Conservation (phyloP, 2,888 invertebrate genomes). For the Hirtodrosophila duncani region DNA sequence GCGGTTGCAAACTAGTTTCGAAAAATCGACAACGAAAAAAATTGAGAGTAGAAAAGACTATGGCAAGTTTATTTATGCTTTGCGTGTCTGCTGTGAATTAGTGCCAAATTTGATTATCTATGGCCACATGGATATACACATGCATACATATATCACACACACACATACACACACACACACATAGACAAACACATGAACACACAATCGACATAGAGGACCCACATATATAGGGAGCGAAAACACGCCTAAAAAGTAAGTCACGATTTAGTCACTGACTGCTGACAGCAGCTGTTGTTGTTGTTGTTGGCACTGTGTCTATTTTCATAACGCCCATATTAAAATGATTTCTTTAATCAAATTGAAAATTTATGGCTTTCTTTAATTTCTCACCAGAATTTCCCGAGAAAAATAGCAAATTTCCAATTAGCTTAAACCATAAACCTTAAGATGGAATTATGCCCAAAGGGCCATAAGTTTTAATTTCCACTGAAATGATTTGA, state of each 20-base stretch:
- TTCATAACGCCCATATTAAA: slow-evolving; percentile 50
- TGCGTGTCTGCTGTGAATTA: slow-evolving; percentile 72
- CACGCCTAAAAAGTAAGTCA: slow-evolving; percentile 66
- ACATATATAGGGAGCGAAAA: slow-evolving; percentile 33
- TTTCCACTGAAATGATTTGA: slow-evolving; percentile 29
- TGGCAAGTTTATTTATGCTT: slow-evolving; percentile 70
- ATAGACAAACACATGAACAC: slow-evolving; percentile 5
- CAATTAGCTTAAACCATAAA: not conserved
- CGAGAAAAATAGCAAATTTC: not conserved
- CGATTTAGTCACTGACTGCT: slow-evolving; percentile 27
- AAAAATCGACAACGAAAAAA: slow-evolving; percentile 34
- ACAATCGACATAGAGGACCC: slow-evolving; percentile 2
- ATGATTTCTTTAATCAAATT: slow-evolving; percentile 66
- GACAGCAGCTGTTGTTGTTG: slow-evolving; percentile 19
- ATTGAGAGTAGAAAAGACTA: slow-evolving; percentile 43
- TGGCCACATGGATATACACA: slow-evolving; percentile 44
- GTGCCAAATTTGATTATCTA: slow-evolving; percentile 74
- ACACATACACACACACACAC: not conserved
- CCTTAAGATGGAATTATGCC: not conserved
- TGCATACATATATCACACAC: slow-evolving; percentile 6
- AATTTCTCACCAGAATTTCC: slow-evolving; percentile 26
- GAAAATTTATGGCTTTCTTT: slow-evolving; percentile 50
- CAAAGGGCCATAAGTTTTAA: slow-evolving; percentile 11
- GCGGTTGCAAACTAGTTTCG: slow-evolving; percentile 45
- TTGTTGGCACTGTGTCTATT: slow-evolving; percentile 15